Base-by-base conservation (phyloP, 2,797 vertebrate species). In the Diplodus puntazzo region DNA sequence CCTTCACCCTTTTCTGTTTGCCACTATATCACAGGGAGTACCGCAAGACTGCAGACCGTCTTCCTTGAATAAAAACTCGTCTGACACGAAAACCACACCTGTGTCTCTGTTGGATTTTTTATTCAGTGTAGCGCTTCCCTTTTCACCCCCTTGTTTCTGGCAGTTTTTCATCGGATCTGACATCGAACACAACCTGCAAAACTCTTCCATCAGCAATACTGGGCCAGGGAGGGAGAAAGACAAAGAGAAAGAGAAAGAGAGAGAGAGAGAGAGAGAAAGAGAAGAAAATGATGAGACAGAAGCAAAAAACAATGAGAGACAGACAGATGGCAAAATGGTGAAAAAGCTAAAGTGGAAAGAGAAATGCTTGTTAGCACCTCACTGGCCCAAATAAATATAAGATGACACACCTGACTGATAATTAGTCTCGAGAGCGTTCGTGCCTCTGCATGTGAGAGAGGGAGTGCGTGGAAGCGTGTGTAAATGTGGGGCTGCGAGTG, bases 331-430 rank as follows among this genome's bases (percentile, higher is more conserved):
- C 46, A 73, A 79, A 77, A 82, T 2, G 61, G 39, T 75, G 75
- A 74, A 69, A 78, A 69, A 67, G 67, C 21, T 50, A 55, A 81
- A 57, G 39, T 69, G 67, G 54, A 69, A 69, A 71, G 57, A 74
- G 70, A 86, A 84, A 86, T 55, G 84, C 81, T 88, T 90, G 88
- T 92, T 92, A 93, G 87, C 88, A 83, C 81, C 82, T 92, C 85
- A 86, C 71, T 92, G 85, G 90, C 81, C 87, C 89, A 92, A 91
- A 93, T 94, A 93, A 95, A 92, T 91, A 90, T 89, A 89, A 79
- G 86, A 90, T 87, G 82, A 88, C 85, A 91, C 92, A 93, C 89
- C 86, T 92, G 92, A 89, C 82, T 92, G 88, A 90, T 95, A 94
- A 95, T 95, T 91, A 94, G 92, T 94, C 93, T 90, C 88, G 25